A percentile compares a stretch with the other conserved stretches of the same genome.
Evolutionary conservation across 2,113 vertebrate species (phyloP).

Genomic region (Odontophorus gujanensis): DNA sequence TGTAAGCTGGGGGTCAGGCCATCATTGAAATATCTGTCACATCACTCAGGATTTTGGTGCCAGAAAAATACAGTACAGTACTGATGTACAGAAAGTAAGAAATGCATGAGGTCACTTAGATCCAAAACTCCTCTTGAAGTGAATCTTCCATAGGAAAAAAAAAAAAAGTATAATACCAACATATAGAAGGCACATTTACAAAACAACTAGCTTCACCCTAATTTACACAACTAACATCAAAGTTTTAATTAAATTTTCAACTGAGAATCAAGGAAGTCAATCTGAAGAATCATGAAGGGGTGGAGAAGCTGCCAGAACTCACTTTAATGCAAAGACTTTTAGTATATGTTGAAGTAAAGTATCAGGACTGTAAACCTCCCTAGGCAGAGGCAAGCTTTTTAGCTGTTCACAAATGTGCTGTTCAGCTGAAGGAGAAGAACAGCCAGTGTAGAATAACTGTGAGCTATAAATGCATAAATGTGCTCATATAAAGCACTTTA

Average conservation of each 20-base stretch:
- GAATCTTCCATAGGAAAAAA: neutral
- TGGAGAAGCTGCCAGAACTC: neutral
- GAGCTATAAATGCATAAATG: neutral
- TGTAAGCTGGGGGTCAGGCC: neutral
- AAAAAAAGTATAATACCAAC: neutral
- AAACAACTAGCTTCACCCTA: neutral
- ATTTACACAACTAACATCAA: neutral
- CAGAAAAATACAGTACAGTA: neutral
- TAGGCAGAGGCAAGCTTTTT: neutral
- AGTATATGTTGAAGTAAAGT: rapidly evolving
- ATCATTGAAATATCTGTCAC: neutral
- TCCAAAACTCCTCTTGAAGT: neutral
- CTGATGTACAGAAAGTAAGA: neutral
- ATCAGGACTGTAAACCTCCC: neutral
- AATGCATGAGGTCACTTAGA: neutral
- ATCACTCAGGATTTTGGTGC: neutral
- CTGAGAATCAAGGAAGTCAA: neutral
- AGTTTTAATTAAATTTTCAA: neutral
- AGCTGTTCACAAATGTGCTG: neutral
- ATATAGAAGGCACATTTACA: neutral
- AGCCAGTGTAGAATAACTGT: neutral
- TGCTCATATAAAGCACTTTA: neutral
- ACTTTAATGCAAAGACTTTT: rapidly evolving
- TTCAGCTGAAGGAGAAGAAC: neutral
- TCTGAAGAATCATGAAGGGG: neutral